These are phyloP conservation scores for Automeris io DNA, from an alignment of 2,888 invertebrate genomes.

Conservation along the genomic window DNA sequence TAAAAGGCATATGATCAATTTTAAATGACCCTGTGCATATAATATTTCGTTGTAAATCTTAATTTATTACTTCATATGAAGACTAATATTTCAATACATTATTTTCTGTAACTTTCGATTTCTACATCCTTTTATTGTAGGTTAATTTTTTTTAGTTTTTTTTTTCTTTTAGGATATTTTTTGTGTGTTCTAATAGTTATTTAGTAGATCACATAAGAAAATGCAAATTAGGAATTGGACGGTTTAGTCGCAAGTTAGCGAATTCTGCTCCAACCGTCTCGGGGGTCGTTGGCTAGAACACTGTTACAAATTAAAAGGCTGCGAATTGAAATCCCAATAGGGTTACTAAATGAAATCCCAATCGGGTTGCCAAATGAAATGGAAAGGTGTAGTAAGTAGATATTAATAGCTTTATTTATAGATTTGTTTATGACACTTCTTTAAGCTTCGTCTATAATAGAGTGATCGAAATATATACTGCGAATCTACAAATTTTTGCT, in stretches of 20 bases:
- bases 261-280: not conserved
- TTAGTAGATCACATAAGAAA: not conserved
- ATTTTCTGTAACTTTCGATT: not conserved
- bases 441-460: too few species aligned
- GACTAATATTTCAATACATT: not conserved
- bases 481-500: too few species aligned
- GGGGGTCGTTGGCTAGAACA: conserved; percentile 2
- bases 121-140: not conserved
- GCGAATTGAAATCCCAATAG: not conserved
- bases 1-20: not conserved
- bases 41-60: not conserved
- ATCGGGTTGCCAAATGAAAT: too few species aligned
- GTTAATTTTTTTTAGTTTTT: not conserved
- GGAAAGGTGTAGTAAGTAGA: too few species aligned
- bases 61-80: not conserved
- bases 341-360: too few species aligned
- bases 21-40: conserved; percentile 2
- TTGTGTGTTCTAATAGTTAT: not conserved
- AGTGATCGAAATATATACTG: too few species aligned
- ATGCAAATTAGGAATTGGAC: not conserved
- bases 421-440: too few species aligned
- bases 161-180: not conserved
- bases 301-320: not conserved
- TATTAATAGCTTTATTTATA: too few species aligned
- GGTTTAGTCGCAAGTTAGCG: not conserved